These are phyloP conservation scores for Acronicta psi DNA, from an alignment of 2,888 invertebrate genomes.

Conservation along the genomic window DNA sequence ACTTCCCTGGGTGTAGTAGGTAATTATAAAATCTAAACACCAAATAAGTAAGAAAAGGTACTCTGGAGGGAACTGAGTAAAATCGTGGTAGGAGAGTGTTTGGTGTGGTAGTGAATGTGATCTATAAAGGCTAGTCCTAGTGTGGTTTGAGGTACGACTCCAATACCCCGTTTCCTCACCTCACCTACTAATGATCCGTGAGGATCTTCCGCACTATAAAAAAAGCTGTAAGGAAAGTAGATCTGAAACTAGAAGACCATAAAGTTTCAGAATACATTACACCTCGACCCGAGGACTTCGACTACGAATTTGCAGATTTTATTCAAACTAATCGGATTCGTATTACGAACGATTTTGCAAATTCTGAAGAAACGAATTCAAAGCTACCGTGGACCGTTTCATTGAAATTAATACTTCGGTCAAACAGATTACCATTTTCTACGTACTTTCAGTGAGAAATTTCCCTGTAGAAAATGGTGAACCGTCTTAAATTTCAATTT, in stretches of 20 bases:
- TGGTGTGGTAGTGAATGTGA: too few species aligned
- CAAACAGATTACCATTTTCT: slow-evolving; percentile 67
- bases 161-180: too few species aligned
- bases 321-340: slow-evolving; percentile 74
- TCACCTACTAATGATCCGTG: too few species aligned
- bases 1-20: too few species aligned
- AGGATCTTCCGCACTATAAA: too few species aligned
- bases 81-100: too few species aligned
- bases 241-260: slow-evolving; percentile 38
- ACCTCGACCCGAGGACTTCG: slow-evolving; percentile 56
- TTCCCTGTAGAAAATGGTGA: slow-evolving; percentile 44
- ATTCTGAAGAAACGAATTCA: slow-evolving; percentile 68
- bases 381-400: slow-evolving; percentile 57
- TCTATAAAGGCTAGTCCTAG: too few species aligned
- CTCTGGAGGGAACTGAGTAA: too few species aligned
- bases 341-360: slow-evolving; percentile 71
- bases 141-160: too few species aligned
- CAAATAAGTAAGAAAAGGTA: too few species aligned
- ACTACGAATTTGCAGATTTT: slow-evolving; percentile 70
- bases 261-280: slow-evolving; percentile 74
- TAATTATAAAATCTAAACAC: too few species aligned
- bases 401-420: slow-evolving; percentile 74
- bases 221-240: slow-evolving; percentile 27
- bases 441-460: slow-evolving; percentile 42
- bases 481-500: slow-evolving; percentile 53